A percentile compares a stretch with the other conserved stretches of the same genome.
Conservation (phyloP, 2,888 invertebrate species). For the Fragum sueziense region DNA sequence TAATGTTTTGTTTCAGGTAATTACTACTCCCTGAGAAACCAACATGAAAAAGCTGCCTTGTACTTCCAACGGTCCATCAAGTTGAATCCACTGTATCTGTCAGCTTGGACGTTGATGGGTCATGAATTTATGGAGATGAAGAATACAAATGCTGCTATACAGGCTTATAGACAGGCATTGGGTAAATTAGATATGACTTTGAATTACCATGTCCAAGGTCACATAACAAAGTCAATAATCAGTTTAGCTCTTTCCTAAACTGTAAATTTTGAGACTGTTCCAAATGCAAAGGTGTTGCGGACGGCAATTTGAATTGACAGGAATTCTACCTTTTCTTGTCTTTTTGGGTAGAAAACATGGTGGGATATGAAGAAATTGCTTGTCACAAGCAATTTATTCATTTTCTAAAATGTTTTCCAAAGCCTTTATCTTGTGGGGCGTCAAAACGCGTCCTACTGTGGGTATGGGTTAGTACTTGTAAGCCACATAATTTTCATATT, state of each 20-base stretch:
- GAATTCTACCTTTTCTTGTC: no score
- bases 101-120: constrained; percentile 99
- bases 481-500: no score
- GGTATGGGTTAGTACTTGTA: no score
- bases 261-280: neutral
- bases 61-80: constrained; percentile 97
- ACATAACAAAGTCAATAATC: no score
- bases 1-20: constrained; percentile 90
- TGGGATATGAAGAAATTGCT: neutral
- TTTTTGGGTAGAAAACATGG: neutral
- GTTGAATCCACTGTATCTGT: constrained; percentile 95
- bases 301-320: neutral
- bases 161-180: constrained; percentile 97
- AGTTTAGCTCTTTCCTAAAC: neutral
- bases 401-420: neutral
- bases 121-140: constrained; percentile 99
- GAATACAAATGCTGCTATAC: constrained; percentile 99
- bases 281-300: neutral
- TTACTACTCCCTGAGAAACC: constrained; percentile 96
- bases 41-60: constrained; percentile 98
- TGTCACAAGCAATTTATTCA: neutral
- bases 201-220: no score
- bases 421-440: no score
- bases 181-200: constrained; percentile 84
- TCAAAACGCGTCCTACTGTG: no score